Base-by-base conservation (phyloP, 2,888 invertebrate genomes). In the Sesia apiformis region DNA sequence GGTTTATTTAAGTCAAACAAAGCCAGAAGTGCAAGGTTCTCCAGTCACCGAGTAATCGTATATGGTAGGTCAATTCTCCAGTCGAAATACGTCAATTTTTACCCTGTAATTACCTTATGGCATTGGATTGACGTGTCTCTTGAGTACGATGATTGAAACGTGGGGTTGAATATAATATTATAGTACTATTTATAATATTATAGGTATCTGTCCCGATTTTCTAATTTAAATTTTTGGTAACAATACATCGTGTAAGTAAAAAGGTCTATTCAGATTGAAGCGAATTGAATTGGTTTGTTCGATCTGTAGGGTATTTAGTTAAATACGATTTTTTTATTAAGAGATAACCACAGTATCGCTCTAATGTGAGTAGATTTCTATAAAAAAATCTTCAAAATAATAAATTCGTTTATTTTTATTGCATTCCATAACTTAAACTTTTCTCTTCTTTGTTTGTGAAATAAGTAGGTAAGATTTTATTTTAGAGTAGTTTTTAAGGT, bases 141-240 rank as follows among this genome's bases (percentile, higher is more conserved):
- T 71, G 69, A 52, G 39, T 43, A 42, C 46, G 46, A 46, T 46
- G 46, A 46, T 6, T 8, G 7, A 46, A 46, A 46, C 23, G 23
- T 23, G 46, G 46, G 46, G 23, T 46, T 46, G 46, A 46, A 46
- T 46, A n/a, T 46, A 64, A 63, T n/a, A n/a, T n/a, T n/a, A n/a
- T n/a, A n/a, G n/a, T n/a, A 62, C 60, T 65, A 66, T 64, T 65
- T 64, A 66, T 63, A 57, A 64, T 70, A 66, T 68, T 56, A 61
- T 76, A 75, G 67, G 69, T 76, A 74, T 73, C 67, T 76, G 73
- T 81, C 76, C 76, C 70, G 64, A 71, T 54, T 79, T 84, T 81
- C 78, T 75, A 78, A 69, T 65, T 69, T 66, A 69, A 72, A 69
- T 71, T 70, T 72, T 73, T 73, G 69, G 74, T 72, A 78, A 81